Base-by-base conservation (phyloP, 1,140 invertebrate genomes). In the Aphaenogaster floridana region DNA sequence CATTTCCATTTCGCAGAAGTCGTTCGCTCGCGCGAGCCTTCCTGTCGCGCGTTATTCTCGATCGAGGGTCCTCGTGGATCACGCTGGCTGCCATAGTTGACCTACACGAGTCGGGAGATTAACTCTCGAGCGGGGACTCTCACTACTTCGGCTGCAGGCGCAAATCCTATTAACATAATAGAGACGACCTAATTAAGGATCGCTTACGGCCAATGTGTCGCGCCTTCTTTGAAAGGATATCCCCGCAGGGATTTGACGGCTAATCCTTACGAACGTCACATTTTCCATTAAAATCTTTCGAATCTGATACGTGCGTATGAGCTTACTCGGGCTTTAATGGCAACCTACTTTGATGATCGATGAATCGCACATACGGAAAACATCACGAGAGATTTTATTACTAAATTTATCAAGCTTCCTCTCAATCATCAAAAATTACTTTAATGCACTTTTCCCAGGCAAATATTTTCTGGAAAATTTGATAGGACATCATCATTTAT, bases 161-260 rank as follows among this genome's bases (percentile, higher is more conserved):
- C 50, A 54, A 86, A 86, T 80, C 86, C 72, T 36, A 83, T 74
- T 84, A 84, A 84, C 80, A 84, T 84, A 84, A 84, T 84, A 84
- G 54, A 74, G 42, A 21, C 42, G 80, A 84, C 69, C 54, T 84
- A 76, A 84, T 84, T 84, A 84, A 84, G 64, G 54, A 61, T 61
- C 80, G 69, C 54, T 84, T 63, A 84, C 42, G 28, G 54, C 13
- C 69, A 84, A 76, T 76, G 42, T 84, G 80, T 83, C 80, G 57
- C 69, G 13, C 8, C 8, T 84, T 50, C 69, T 84, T 84, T 84
- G 54, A 76, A 76, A 63, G 15, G 57, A 74, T 61, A 80, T 69
- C 48, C 69, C 57, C 68, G 8, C 34, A 36, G 54, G 68, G 69
- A 74, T 74, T 74, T 42, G 42, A 74, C 34, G 42, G 45, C 59